A percentile compares a stretch with the other conserved stretches of the same genome.
phyloP scores from a whole-genome alignment of 1,140 invertebrate genomes.

The Pantala flavescens region DNA sequence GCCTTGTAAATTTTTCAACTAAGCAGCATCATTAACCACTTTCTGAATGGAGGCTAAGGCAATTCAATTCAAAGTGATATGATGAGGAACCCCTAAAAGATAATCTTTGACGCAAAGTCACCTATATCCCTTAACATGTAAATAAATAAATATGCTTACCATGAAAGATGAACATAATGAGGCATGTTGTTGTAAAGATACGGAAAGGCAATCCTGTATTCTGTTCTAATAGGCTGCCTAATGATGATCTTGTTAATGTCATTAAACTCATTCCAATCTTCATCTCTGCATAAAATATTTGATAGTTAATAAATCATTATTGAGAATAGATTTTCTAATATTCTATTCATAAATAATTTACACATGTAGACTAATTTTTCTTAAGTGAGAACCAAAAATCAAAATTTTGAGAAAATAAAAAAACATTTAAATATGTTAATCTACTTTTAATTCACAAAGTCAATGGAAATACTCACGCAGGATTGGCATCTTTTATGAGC shows the following conservation, averaged over 20 bases:
- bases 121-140: too few relatives aligned
- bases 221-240: constrained; percentile 93
- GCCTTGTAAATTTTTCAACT: too few relatives aligned
- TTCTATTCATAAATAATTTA: background rate
- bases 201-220: constrained; percentile 98
- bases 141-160: constrained; percentile 43
- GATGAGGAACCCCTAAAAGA: too few relatives aligned
- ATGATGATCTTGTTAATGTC: constrained; percentile 99
- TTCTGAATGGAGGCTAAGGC: too few relatives aligned
- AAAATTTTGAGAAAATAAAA: background rate
- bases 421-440: constrained; percentile 8
- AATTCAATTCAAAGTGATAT: too few relatives aligned
- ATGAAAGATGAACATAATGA: constrained; percentile 87
- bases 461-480: constrained; percentile 50
- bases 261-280: constrained; percentile 99
- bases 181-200: constrained; percentile 99
- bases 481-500: constrained; percentile 93
- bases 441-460: too few relatives aligned
- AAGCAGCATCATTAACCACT: too few relatives aligned
- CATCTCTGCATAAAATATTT: constrained; percentile 58
- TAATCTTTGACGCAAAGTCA: too few relatives aligned
- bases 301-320: constrained; percentile 18
- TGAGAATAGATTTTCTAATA: background rate
- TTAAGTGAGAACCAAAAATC: background rate
- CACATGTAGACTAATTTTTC: constrained; percentile 18